phyloP scores from a whole-genome alignment of 2,888 invertebrate species.

The Amiota communis region DNA sequence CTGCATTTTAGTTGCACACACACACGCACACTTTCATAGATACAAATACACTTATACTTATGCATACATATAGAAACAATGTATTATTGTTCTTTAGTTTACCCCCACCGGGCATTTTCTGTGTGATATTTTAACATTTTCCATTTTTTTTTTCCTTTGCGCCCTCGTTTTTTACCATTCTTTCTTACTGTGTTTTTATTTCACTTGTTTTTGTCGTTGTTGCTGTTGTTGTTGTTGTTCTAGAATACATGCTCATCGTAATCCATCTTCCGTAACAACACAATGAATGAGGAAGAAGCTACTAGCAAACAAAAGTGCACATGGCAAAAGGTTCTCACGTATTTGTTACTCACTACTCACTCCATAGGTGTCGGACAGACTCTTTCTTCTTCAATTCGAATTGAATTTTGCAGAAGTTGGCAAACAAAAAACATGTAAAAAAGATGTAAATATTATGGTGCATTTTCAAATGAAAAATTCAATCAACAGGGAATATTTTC shows the following conservation, averaged over 20 bases:
- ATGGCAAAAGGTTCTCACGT: constrained; percentile 66
- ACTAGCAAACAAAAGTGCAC: constrained; percentile 19
- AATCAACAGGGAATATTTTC: too few relatives aligned
- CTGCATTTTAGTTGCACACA: constrained; percentile 36
- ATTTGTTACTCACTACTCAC: constrained; percentile 56
- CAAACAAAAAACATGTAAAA: too few relatives aligned
- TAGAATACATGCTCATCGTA: too few relatives aligned
- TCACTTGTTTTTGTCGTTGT: too few relatives aligned
- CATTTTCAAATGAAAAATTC: too few relatives aligned
- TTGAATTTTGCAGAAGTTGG: too few relatives aligned
- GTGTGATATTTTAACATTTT: constrained; percentile 25
- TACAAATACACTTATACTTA: too few relatives aligned
- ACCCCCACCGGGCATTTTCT: not conserved
- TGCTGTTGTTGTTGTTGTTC: too few relatives aligned
- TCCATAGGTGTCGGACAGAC: constrained; percentile 56
- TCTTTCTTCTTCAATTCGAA: too few relatives aligned
- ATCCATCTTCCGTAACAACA: constrained; percentile 39
- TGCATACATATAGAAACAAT: too few relatives aligned
- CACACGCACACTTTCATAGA: not conserved
- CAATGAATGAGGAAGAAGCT: constrained; percentile 56
- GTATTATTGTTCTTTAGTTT: too few relatives aligned
- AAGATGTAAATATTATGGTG: too few relatives aligned
- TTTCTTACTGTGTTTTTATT: constrained; percentile 37
- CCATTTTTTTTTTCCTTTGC: constrained; percentile 35
- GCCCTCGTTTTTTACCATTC: constrained; percentile 19